Conservation (phyloP, 2,888 invertebrate species). For the Horisme vitalbata region DNA sequence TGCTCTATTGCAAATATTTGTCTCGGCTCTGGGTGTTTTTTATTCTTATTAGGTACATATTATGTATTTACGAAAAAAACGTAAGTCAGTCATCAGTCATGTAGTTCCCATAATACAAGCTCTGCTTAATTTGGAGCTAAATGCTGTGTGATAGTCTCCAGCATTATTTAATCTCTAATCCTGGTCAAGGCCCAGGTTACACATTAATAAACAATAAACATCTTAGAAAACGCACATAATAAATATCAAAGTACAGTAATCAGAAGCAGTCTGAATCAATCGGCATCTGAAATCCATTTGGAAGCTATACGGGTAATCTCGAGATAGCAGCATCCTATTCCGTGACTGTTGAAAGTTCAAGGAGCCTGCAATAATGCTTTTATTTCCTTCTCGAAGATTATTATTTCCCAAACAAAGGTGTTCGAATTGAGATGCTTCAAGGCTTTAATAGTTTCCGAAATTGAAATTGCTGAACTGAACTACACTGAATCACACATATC, state of each 20-base stretch:
- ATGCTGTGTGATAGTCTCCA: too few relatives aligned
- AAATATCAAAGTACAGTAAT: slow-evolving; percentile 1
- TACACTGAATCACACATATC: too few relatives aligned
- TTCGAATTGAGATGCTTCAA: slow-evolving; percentile 17
- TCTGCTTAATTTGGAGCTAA: too few relatives aligned
- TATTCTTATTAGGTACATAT: too few relatives aligned
- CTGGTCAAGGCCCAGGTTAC: too few relatives aligned
- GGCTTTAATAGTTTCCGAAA: slow-evolving; percentile 7
- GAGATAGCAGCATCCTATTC: slow-evolving; percentile 44
- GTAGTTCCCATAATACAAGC: too few relatives aligned
- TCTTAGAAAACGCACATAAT: not conserved
- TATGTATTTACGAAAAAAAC: too few relatives aligned
- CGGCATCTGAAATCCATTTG: slow-evolving; percentile 21
- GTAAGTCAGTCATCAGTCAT: too few relatives aligned
- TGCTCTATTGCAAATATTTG: too few relatives aligned
- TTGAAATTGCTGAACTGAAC: not conserved
- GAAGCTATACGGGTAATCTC: slow-evolving; percentile 38
- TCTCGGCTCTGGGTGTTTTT: too few relatives aligned
- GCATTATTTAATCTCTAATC: too few relatives aligned
- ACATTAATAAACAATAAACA: too few relatives aligned
- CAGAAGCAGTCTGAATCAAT: slow-evolving; percentile 19
- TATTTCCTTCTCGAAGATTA: slow-evolving; percentile 48
- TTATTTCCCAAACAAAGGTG: slow-evolving; percentile 38
- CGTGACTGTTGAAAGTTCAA: slow-evolving; percentile 64
- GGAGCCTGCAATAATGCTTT: slow-evolving; percentile 51